Conservation (phyloP, 2,113 vertebrate species). For the Rhizomys pruinosus region DNA sequence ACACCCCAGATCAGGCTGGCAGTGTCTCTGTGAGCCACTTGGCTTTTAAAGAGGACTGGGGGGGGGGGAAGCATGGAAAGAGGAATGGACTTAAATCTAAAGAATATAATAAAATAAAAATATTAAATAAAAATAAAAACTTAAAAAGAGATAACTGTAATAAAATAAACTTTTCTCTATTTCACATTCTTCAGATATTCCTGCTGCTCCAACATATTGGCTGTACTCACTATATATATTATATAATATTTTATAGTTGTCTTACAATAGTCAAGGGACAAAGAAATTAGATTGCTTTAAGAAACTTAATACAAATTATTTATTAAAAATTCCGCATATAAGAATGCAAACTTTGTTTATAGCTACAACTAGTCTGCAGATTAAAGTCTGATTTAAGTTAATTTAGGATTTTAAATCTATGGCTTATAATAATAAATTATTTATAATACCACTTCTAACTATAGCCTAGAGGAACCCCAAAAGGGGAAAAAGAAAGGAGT, state of each 20-base stretch:
- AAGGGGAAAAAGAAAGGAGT: constrained; percentile 83
- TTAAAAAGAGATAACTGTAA: background rate
- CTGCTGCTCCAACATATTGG: constrained; percentile 47
- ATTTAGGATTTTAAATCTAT: constrained; percentile 50
- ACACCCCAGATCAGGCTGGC: background rate
- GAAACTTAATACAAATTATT: constrained; percentile 73
- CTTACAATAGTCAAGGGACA: constrained; percentile 69
- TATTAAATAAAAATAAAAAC: constrained; percentile 60
- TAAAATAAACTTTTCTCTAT: constrained; percentile 60
- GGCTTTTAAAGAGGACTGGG: background rate
- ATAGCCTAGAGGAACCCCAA: constrained; percentile 79
- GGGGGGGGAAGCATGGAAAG: background rate
- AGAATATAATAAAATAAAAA: too few species aligned
- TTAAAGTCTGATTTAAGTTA: constrained; percentile 69
- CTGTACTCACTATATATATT: constrained; percentile 54
- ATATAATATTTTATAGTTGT: constrained; percentile 74
- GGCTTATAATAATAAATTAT: constrained; percentile 58
- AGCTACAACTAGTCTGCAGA: constrained; percentile 40
- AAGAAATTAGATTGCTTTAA: constrained; percentile 69
- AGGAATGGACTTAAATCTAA: too few species aligned
- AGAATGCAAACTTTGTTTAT: constrained; percentile 64
- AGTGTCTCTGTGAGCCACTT: background rate
- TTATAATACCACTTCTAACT: constrained; percentile 61
- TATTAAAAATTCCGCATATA: constrained; percentile 61
- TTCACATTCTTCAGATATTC: too few species aligned